Percentiles rank a stretch among this genome's conserved stretches.
Conservation (phyloP, 2,113 vertebrate species). For the Leptocoma aspasia region DNA sequence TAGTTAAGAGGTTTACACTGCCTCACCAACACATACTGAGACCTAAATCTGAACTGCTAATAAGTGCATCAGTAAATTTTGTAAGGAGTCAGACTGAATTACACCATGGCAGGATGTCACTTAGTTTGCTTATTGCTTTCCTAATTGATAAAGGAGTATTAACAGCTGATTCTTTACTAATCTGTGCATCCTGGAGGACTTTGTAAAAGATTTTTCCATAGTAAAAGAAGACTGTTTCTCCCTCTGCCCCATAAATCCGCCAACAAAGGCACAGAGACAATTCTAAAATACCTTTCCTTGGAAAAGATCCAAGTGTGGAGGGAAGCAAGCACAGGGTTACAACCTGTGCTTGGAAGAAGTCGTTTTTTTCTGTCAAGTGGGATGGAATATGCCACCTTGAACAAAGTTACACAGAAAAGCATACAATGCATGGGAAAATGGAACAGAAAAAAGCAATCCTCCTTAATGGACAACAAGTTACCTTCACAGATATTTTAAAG, state of each 20-base stretch:
- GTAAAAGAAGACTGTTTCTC: background rate
- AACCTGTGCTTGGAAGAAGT: background rate
- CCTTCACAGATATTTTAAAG: background rate
- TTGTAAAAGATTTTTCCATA: background rate
- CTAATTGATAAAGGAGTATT: background rate
- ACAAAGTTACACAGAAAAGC: background rate
- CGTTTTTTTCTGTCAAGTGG: background rate
- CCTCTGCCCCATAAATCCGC: background rate
- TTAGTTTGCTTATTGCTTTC: background rate
- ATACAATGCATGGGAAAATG: background rate
- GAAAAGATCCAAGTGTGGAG: background rate
- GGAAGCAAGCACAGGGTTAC: background rate
- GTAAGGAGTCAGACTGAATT: background rate
- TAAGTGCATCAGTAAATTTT: background rate
- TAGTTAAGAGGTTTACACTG: background rate
- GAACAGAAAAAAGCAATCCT: background rate
- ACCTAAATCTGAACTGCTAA: conserved; percentile 8
- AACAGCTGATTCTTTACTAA: background rate
- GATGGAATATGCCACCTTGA: background rate
- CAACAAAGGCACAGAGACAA: background rate
- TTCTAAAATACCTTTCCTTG: background rate
- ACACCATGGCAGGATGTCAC: background rate
- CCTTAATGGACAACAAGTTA: background rate
- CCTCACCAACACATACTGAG: background rate
- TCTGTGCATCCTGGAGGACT: background rate